These are phyloP conservation scores for Eupithecia pulchellata DNA, from an alignment of 2,888 invertebrate genomes.

Conservation along the genomic window DNA sequence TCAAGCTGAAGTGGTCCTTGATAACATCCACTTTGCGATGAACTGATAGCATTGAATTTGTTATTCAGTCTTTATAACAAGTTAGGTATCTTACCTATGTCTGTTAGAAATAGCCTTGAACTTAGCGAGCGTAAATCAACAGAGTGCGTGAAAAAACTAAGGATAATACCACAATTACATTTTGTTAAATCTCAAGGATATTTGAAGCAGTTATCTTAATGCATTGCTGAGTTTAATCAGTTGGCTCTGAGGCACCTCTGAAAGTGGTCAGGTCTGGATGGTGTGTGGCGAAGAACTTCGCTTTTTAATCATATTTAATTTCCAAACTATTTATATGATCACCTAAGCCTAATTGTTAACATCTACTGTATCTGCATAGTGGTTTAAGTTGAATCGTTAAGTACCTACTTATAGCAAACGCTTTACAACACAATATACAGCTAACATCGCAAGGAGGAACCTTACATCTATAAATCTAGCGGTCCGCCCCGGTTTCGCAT, in stretches of 20 bases:
- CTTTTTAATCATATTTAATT: neutral
- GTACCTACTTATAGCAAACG: too few species aligned
- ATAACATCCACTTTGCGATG: conserved; percentile 2
- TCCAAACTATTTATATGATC: neutral
- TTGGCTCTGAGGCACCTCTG: neutral
- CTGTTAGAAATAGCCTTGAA: neutral
- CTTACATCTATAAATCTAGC: too few species aligned
- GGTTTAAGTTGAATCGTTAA: neutral
- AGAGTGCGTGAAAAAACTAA: neutral
- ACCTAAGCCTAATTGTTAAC: neutral
- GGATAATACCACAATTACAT: neutral
- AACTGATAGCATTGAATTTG: neutral
- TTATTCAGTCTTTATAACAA: neutral
- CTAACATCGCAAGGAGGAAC: neutral
- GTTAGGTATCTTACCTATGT: neutral
- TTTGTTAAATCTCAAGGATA: neutral
- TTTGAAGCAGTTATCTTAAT: neutral
- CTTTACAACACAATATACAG: neutral
- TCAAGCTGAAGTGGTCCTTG: conserved; percentile 11
- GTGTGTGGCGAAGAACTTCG: neutral
- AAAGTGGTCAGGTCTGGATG: neutral
- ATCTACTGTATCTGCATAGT: neutral
- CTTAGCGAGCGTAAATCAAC: neutral
- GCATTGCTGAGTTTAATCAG: neutral
- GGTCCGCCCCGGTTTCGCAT: too few species aligned